Evolutionary conservation across 2,888 invertebrate genomes (phyloP), one percentile per base, ranked within the genome.

Genomic region (Caenorhabditis sp.): DNA sequence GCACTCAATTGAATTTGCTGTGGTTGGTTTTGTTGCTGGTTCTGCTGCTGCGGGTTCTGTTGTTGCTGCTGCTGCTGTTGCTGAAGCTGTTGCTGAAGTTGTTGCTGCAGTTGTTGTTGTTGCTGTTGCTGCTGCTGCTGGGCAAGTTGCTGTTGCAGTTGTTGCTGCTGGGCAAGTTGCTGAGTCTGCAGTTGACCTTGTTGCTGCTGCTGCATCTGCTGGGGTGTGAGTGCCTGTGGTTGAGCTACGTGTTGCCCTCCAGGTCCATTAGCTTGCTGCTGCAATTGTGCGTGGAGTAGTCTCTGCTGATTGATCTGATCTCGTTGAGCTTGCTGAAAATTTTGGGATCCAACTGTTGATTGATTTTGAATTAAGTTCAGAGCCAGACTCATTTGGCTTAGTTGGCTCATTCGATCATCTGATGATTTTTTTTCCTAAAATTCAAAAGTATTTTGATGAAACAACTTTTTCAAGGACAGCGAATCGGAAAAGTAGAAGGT

Each of bases 221-320:
- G 51, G 24, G 53, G 53, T 24, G 37, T 53, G 6, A 8, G 53
- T n/a, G 47, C 18, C 18, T 47, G 47, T 18, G n/a, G 47, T n/a
- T 56, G 55, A 24, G 53, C 53, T 15, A 26, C 4, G 2, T 56
- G 55, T 4, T 18, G 32, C 6, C 55, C 26, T 64, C 72, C 74
- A 35, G 65, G 67, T 60, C 76, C 76, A 67, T 76, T 76, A 11
- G 67, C 44, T 18, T 76, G 67, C 2, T 37, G 40, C 32, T 37
- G 40, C 22, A 64, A 50, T 28, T 69, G 77, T 56, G 77, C 77
- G 32, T 65, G 67, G 22, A 65, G 20, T 26, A 69, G 56, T 18
- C 64, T 40, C 4, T 78, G 77, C 15, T 78, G 77, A 35, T 64
- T 53, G 28, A 78, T 13, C 37, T 58, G 62, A 13, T 69, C 77